phyloP scores from a whole-genome alignment of 2,113 vertebrate species.

The Gavialis gangeticus region DNA sequence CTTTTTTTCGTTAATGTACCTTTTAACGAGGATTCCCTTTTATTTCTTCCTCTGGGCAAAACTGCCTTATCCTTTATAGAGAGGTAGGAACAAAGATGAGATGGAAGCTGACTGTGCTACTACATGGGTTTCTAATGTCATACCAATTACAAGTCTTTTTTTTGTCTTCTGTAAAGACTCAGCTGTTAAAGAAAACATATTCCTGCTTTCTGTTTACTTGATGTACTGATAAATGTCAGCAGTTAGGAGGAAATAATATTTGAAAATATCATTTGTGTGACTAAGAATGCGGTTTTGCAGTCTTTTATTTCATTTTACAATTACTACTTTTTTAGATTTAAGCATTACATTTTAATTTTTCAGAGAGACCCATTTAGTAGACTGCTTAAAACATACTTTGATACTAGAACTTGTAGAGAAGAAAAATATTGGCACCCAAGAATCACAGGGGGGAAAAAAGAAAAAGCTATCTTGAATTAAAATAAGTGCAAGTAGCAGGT shows the following conservation, averaged over 20 bases:
- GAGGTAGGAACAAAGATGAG: conserved; percentile 79
- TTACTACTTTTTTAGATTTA: conserved; percentile 1
- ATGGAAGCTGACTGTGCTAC: conserved; percentile 68
- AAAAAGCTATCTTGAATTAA: neutral
- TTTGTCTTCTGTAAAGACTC: conserved; percentile 47
- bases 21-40: conserved; percentile 82
- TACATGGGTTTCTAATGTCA: conserved; percentile 74
- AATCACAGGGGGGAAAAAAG: neutral
- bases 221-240: conserved; percentile 51
- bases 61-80: conserved; percentile 77
- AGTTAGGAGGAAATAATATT: conserved; percentile 52
- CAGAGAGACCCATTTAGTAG: neutral
- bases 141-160: conserved; percentile 68
- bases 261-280: conserved; percentile 47
- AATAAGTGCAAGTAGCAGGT: conserved; percentile 44
- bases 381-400: neutral
- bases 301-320: conserved; percentile 37
- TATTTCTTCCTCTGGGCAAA: conserved; percentile 84
- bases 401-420: neutral
- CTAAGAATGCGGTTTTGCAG: conserved; percentile 15
- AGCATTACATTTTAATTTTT: neutral
- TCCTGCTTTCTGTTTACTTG: conserved; percentile 62
- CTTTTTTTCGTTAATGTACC: conserved; percentile 79
- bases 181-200: conserved; percentile 63
- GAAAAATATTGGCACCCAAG: neutral